Percentiles rank a stretch among this genome's conserved stretches.
These are phyloP conservation scores for Dysmachus trigonus DNA, from an alignment of 2,888 invertebrate genomes.

Conservation along the genomic window DNA sequence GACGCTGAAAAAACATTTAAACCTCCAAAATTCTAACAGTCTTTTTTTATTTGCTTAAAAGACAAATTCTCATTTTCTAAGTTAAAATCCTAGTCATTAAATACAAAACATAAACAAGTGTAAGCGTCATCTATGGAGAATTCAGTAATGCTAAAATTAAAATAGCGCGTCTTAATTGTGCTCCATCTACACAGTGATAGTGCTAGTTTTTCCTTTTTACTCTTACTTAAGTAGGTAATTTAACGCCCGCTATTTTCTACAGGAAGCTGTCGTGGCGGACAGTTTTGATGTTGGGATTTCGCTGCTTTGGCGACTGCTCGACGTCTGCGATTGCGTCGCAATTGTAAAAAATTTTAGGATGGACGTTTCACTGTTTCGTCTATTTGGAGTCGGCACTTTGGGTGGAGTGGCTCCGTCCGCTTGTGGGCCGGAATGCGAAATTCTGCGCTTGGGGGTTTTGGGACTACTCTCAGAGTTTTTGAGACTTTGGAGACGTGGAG, in stretches of 20 bases:
- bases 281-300: neutral
- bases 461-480: slow-evolving; percentile 58
- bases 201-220: neutral
- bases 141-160: neutral
- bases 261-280: slow-evolving; percentile 45
- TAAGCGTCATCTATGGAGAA: slow-evolving; percentile 33
- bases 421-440: slow-evolving; percentile 54
- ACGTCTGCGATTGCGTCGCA: slow-evolving; percentile 52
- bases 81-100: slow-evolving; percentile 22
- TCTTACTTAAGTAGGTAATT: neutral
- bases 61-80: neutral
- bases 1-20: neutral
- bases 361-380: slow-evolving; percentile 62
- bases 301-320: neutral
- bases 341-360: slow-evolving; percentile 62
- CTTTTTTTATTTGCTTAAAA: slow-evolving; percentile 10
- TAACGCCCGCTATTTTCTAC: neutral
- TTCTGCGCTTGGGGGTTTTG: slow-evolving; percentile 56
- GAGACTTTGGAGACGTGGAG: slow-evolving; percentile 59
- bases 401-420: slow-evolving; percentile 51
- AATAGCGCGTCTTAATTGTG: neutral
- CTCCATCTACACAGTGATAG: neutral
- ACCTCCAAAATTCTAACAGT: neutral
- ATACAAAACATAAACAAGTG: slow-evolving; percentile 28
- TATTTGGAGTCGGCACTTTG: slow-evolving; percentile 60